These are phyloP conservation scores for Podarcis raffonei DNA, from an alignment of 2,113 vertebrate genomes.

Conservation along the genomic window DNA sequence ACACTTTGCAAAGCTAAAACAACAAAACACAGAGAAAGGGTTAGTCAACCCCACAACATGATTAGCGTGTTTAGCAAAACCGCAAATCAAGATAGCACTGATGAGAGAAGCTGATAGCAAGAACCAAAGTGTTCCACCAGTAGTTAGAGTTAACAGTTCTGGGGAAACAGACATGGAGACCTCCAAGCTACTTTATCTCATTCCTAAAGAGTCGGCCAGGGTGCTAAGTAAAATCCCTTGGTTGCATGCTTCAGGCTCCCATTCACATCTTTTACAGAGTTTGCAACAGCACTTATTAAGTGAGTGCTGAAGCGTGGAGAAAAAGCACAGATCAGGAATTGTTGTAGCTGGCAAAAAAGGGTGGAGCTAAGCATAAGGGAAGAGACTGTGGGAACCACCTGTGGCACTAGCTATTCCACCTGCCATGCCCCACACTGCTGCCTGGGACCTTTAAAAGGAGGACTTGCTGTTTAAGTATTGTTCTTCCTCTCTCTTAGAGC, in stretches of 20 bases:
- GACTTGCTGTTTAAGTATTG: too few relatives aligned
- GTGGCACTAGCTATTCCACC: too few relatives aligned
- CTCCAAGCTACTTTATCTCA: not conserved
- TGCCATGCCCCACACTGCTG: too few relatives aligned
- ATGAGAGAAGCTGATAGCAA: not conserved
- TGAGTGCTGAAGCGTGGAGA: constrained; percentile 37
- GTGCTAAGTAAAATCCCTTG: not conserved
- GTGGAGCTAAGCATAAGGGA: too few relatives aligned
- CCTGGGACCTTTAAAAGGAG: too few relatives aligned
- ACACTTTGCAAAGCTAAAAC: constrained; percentile 67
- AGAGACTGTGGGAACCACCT: too few relatives aligned
- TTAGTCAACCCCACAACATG: constrained; percentile 51
- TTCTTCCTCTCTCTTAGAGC: too few relatives aligned
- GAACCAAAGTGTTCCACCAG: not conserved
- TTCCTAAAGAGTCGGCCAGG: not conserved
- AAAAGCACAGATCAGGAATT: not conserved
- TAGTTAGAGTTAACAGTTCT: not conserved
- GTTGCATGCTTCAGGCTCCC: not conserved
- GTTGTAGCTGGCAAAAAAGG: too few relatives aligned
- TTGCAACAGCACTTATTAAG: not conserved
- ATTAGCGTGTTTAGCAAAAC: constrained; percentile 51
- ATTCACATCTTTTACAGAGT: not conserved
- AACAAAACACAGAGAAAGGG: constrained; percentile 43
- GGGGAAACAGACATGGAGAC: not conserved
- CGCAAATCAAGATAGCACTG: constrained; percentile 17